These are phyloP conservation scores for Anoplopoma fimbria DNA, from an alignment of 2,113 vertebrate genomes.

Conservation along the genomic window DNA sequence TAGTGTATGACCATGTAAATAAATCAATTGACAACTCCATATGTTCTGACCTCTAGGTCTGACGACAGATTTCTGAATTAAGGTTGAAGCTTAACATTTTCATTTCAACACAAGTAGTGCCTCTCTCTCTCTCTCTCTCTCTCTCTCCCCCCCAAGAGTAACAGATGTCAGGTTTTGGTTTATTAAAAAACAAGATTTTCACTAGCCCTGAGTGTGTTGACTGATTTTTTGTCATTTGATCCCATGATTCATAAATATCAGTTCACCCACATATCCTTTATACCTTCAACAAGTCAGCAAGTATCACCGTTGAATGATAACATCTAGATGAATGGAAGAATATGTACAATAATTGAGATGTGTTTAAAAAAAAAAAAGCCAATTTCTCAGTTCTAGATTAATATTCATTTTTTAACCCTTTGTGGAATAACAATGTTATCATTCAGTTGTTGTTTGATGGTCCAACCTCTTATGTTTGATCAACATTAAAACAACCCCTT, in stretches of 20 bases:
- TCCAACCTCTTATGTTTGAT: neutral
- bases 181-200: conserved; percentile 49
- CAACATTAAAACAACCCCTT: neutral
- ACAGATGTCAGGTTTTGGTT: conserved; percentile 22
- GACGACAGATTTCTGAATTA: neutral
- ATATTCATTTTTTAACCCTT: neutral
- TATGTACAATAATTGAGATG: neutral
- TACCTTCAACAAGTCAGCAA: neutral
- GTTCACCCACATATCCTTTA: too few relatives aligned
- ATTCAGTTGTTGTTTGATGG: neutral
- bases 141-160: neutral
- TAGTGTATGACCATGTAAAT: conserved; percentile 72
- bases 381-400: neutral
- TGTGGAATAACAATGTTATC: neutral
- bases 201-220: neutral
- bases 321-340: neutral
- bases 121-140: too few relatives aligned
- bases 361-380: neutral
- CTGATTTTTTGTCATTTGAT: neutral
- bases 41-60: neutral
- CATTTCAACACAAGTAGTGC: neutral
- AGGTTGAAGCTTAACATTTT: neutral
- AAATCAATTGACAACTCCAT: conserved; percentile 23
- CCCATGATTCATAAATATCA: neutral
- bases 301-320: neutral